Evolutionary conservation across 2,797 vertebrate species (phyloP).

Genomic region (Euthynnus affinis): DNA sequence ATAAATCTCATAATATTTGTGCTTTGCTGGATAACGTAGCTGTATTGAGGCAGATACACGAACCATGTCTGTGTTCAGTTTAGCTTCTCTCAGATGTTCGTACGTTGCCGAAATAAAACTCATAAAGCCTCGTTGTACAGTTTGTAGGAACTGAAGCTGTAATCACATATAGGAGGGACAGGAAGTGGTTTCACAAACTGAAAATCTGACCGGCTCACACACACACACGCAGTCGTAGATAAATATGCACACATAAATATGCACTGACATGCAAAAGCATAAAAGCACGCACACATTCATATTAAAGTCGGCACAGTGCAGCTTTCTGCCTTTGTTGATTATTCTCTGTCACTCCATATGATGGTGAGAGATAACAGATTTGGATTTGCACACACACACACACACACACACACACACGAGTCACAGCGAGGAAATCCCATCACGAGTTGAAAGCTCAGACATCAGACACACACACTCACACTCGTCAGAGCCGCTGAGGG

Average conservation of each 20-base stretch:
- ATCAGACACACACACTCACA: constrained; percentile 43
- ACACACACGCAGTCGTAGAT: neutral
- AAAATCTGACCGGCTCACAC: neutral
- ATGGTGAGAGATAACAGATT: constrained; percentile 71
- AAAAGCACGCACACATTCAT: constrained; percentile 10
- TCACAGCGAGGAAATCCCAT: constrained; percentile 68
- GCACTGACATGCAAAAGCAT: constrained; percentile 11
- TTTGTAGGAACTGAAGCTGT: too few relatives aligned
- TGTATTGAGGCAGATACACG: too few relatives aligned
- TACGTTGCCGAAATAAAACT: too few relatives aligned
- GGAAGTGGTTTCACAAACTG: neutral
- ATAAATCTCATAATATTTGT: too few relatives aligned
- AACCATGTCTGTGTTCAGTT: too few relatives aligned
- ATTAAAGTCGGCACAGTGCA: constrained; percentile 26
- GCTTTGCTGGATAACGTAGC: too few relatives aligned
- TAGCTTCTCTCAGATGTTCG: too few relatives aligned
- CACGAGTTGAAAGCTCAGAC: constrained; percentile 57
- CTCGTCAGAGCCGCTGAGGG: constrained; percentile 46
- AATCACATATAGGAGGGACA: constrained; percentile 24
- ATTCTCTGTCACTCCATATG: constrained; percentile 63
- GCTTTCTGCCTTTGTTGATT: constrained; percentile 60
- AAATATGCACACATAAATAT: constrained; percentile 3
- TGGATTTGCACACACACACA: constrained; percentile 47
- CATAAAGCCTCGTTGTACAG: too few relatives aligned
- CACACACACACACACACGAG: constrained; percentile 16